Evolutionary conservation across 2,797 vertebrate genomes (phyloP), one percentile per base, ranked within the genome.

Genomic region (Alectoris magna): DNA sequence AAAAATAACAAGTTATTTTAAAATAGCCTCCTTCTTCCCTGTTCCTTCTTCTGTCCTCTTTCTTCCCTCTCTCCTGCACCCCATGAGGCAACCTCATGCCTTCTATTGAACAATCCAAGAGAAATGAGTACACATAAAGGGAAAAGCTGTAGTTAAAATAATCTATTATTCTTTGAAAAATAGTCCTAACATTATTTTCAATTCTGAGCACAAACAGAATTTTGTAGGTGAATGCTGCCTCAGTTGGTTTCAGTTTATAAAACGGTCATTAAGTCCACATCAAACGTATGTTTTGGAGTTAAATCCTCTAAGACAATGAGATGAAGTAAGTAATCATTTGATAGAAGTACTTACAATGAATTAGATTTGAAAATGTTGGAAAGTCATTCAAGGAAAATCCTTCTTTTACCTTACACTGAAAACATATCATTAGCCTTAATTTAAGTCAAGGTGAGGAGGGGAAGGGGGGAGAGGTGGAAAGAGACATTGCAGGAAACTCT

Each of bases 341-440:
- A 76, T 39, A 94, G 91, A 95, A 86, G 69, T 81, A 89, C 66
- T 95, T 90, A 58, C 26, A 89, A 93, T 82, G 72, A 95, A 95
- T 93, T 92, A 91, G 82, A 92, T 87, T 90, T 94, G 56, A 82
- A 96, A 93, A 95, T 89, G 88, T 62, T 94, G 79, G 96, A 95
- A 97, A 97, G 92, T 95, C 95, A 84, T 92, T 97, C 91, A 96
- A 95, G 93, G 93, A 96, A 97, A 95, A 96, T 48, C 90, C 79
- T 85, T 94, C 82, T 89, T 94, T 95, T 93, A 93, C 90, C 75
- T 95, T 90, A 91, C 82, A 88, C 53, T 90, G 96, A 98, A 98
- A 98, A 97, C 97, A 96, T 97, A 98, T 98, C 97, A 98, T 98
- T 98, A 98, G 97, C 98, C 97, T 98, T 98, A 96, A 98, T 98